These are phyloP conservation scores for Astatotilapia flaviijosephi DNA, from an alignment of 2,113 vertebrate species.

Conservation along the genomic window DNA sequence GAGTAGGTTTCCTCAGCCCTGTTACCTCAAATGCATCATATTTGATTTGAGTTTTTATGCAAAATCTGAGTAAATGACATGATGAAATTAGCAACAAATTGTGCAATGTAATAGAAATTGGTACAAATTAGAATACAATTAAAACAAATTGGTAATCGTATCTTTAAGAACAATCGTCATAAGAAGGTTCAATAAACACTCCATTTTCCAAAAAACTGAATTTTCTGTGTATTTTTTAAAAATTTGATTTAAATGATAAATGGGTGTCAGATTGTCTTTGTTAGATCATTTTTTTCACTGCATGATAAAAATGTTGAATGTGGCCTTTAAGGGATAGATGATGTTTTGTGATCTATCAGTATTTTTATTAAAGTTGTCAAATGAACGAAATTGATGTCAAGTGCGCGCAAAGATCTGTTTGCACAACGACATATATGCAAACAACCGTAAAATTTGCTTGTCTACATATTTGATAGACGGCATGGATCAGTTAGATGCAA, in stretches of 20 bases:
- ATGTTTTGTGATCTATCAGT: background rate
- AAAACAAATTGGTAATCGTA: background rate
- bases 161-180: background rate
- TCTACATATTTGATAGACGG: background rate
- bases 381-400: accelerated
- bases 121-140: background rate
- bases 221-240: background rate
- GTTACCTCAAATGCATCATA: accelerated
- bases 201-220: background rate
- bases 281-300: background rate
- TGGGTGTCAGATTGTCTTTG: background rate
- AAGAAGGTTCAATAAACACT: background rate
- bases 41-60: background rate
- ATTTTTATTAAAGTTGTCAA: background rate
- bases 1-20: background rate
- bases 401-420: background rate
- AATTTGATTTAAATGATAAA: background rate
- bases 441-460: background rate
- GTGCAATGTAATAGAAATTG: background rate
- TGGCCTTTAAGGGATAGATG: background rate
- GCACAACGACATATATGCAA: accelerated
- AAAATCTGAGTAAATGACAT: background rate
- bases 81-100: accelerated
- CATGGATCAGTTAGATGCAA: background rate
- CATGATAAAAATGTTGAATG: background rate